Evolutionary conservation across 2,113 vertebrate genomes (phyloP), one percentile per base, ranked within the genome.

Genomic region (Piprites chloris): DNA sequence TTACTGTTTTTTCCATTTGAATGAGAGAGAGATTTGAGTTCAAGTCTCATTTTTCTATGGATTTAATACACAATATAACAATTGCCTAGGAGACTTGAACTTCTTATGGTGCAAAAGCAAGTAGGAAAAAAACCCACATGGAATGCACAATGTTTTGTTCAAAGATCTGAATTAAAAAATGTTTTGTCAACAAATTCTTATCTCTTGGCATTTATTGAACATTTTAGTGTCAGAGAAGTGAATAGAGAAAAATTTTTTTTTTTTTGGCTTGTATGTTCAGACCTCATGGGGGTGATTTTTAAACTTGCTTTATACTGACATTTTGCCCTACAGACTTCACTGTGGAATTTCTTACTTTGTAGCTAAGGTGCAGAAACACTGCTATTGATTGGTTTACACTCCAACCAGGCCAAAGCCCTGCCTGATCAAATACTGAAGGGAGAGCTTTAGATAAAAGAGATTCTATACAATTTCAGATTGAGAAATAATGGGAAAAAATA

Each of bases 191-290:
- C 11, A 15, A 42, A 32, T 72, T 59, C 52, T 20, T 63, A 3
- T 6, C 9, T 75, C 14, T 71, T 59, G 7, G 5, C 0, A 0
- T 11, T 79, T 50, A 65, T 9, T 59, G 23, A 82, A 11, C 23
- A 24, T 67, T 91, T 77, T 42, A 46, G 21, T 42, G 39, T 53
- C 52, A 83, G 47, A 61, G 83, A 83, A 68, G 1, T 26, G 68
- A 28, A n/a, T 3, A n/a, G 24, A 62, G n/a, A n/a, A n/a, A 89
- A 87, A 49, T 12, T 15, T 11, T 17, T 8, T 66, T 74, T 69
- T 74, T 72, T 72, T 56, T 52, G 49, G 11, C 16, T 86, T 61
- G 4, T 41, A 23, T 8, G 1, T 91, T 76, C 76, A 68, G 12
- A 56, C 35, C 4, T 52, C 13, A 22, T 47, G 11, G 20, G 3